These are phyloP conservation scores for Grallaria varia DNA, from an alignment of 2,113 vertebrate genomes.

Conservation along the genomic window DNA sequence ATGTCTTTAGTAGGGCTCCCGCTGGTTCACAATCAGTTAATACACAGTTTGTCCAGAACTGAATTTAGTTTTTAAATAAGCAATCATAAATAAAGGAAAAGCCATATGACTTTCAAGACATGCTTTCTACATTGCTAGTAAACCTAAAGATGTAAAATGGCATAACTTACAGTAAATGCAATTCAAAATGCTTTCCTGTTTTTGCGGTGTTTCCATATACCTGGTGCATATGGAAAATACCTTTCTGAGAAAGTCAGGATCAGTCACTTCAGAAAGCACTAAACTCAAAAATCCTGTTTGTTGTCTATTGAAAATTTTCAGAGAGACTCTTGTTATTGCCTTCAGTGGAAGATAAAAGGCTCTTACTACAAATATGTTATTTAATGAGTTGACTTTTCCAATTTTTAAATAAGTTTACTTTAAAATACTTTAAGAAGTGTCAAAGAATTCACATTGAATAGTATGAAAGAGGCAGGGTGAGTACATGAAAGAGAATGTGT, in stretches of 20 bases:
- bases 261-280: conserved; percentile 17
- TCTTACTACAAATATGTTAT: conserved; percentile 7
- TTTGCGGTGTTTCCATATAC: background rate
- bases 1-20: background rate
- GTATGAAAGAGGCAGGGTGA: background rate
- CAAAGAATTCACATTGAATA: background rate
- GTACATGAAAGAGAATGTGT: conserved; percentile 22
- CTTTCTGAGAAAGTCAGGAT: background rate
- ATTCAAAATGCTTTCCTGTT: background rate
- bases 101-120: background rate
- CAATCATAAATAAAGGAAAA: background rate
- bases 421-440: conserved; percentile 21
- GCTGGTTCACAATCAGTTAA: background rate
- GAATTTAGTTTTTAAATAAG: background rate
- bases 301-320: conserved; percentile 24
- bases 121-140: background rate
- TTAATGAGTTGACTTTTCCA: conserved; percentile 36
- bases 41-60: background rate
- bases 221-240: background rate
- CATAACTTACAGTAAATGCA: background rate
- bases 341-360: conserved; percentile 45
- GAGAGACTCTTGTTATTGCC: background rate
- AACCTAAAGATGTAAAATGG: background rate
- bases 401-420: conserved; percentile 21
- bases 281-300: conserved; percentile 32